Evolutionary conservation across 2,888 invertebrate genomes (phyloP).

Genomic region (Stenodema calcarata): DNA sequence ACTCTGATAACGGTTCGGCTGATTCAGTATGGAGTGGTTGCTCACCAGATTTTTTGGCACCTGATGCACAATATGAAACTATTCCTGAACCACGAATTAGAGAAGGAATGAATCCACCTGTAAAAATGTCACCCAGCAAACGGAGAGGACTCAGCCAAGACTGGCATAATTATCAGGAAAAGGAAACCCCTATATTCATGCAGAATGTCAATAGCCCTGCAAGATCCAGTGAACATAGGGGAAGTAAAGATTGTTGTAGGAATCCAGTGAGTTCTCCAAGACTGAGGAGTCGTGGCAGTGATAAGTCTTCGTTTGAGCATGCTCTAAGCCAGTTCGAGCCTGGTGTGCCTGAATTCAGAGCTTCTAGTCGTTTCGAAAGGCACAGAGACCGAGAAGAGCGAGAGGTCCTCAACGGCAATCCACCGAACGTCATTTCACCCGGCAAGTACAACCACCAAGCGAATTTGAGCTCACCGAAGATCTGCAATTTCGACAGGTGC

Average conservation of each 20-base stretch:
- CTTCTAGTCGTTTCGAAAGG: slow-evolving; percentile 36
- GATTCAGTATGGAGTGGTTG: slow-evolving; percentile 55
- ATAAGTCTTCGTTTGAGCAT: slow-evolving; percentile 5
- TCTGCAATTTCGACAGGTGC: slow-evolving; percentile 46
- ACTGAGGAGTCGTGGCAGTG: neutral
- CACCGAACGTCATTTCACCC: neutral
- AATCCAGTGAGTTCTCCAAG: slow-evolving; percentile 28
- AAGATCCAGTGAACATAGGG: slow-evolving; percentile 4
- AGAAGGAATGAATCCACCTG: slow-evolving; percentile 15
- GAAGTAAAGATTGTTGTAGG: slow-evolving; percentile 27
- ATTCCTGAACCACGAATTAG: slow-evolving; percentile 54
- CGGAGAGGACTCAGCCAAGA: slow-evolving; percentile 38
- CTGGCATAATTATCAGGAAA: slow-evolving; percentile 41
- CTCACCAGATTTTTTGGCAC: slow-evolving; percentile 56
- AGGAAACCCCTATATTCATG: slow-evolving; percentile 5
- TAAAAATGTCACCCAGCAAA: slow-evolving; percentile 18
- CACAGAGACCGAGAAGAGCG: slow-evolving; percentile 8
- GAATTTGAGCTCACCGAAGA: slow-evolving; percentile 16
- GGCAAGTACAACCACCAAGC: slow-evolving; percentile 29
- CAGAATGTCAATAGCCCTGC: slow-evolving; percentile 33
- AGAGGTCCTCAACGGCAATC: neutral
- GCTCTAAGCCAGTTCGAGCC: slow-evolving; percentile 27
- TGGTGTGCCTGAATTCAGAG: slow-evolving; percentile 32
- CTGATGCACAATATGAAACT: slow-evolving; percentile 57
- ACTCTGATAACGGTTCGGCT: slow-evolving; percentile 53